Base-by-base conservation (phyloP, 2,113 vertebrate genomes). In the Labrus mixtus region DNA sequence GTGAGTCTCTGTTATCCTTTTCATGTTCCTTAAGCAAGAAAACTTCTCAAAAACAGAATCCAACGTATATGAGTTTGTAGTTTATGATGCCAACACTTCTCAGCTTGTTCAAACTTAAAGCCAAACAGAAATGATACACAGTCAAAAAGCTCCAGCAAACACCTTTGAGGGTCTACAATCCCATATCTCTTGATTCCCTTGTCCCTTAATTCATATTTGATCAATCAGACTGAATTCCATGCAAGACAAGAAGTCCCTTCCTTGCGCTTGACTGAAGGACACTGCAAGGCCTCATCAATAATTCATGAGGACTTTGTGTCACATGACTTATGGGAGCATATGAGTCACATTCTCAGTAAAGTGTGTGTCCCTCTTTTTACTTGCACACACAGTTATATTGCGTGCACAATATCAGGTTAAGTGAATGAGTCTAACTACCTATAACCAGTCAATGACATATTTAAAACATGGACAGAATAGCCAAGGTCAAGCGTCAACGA, bases 241-340 rank as follows among this genome's bases (percentile, higher is more conserved):
- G 57, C 33, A 48, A 36, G 46, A 74, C 43, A 64, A 68, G 20
- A 77, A 66, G 63, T 76, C 72, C 19, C 66, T 64, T 61, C 55
- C 57, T 63, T 33, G 60, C 54, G 22, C 36, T 9, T 39, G 70
- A 65, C 61, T 58, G 64, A 57, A 51, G 57, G 73, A 68, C 46
- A 0, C 70, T 19, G 70, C 76, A 74, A 68, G 53, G 39, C 66
- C 4, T 85, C 65, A 78, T 91, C 57, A 82, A 78, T 89, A 84
- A 86, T 90, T 88, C 37, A 89, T 86, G 59, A 78, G 36, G 19
- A 19, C 33, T 61, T 60, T 50, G 36, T 60, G 73, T 77, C 76
- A 81, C 79, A 84, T 91, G 85, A 89, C 61, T 91, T 91, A 79
- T 90, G 83, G 81, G 73, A 90, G 45, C 25, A 33, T 39, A 66